Conservation (phyloP, 2,113 vertebrate species). For the Pterocles orientalis region DNA sequence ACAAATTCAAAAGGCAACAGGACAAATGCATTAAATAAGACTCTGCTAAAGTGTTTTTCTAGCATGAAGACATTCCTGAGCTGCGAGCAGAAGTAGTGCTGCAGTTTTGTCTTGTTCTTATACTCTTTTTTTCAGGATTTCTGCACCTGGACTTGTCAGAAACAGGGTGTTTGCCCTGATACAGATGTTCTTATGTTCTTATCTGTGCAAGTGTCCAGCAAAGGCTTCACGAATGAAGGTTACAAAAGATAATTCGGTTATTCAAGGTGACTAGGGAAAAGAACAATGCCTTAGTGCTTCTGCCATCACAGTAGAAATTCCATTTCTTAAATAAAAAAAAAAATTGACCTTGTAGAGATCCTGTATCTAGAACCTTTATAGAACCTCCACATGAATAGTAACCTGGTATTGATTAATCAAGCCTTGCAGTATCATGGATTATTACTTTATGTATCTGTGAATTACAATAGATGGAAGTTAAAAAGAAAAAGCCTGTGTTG, state of each 20-base stretch:
- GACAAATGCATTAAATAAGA: not conserved
- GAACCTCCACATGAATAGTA: not conserved
- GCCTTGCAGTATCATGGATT: not conserved
- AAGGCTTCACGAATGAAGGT: not conserved
- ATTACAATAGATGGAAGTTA: not conserved
- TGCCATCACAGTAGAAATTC: not conserved
- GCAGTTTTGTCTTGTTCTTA: not conserved
- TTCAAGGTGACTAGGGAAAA: not conserved
- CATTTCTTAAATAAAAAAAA: not conserved
- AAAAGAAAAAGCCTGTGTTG: not conserved
- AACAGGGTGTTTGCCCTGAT: not conserved
- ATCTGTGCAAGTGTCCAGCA: not conserved
- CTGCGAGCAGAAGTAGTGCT: not conserved
- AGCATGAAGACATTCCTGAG: not conserved
- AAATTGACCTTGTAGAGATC: not conserved
- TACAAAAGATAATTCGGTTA: not conserved
- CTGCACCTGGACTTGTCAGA: not conserved
- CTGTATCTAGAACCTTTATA: not conserved
- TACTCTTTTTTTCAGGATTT: not conserved
- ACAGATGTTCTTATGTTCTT: not conserved
- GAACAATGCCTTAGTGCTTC: not conserved
- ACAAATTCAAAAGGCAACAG: not conserved
- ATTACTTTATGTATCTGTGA: not conserved
- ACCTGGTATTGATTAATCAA: not conserved
- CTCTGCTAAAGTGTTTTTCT: fast-evolving